Conservation (phyloP, 2,113 vertebrate genomes). For the Lethenteron camtschaticum region DNA sequence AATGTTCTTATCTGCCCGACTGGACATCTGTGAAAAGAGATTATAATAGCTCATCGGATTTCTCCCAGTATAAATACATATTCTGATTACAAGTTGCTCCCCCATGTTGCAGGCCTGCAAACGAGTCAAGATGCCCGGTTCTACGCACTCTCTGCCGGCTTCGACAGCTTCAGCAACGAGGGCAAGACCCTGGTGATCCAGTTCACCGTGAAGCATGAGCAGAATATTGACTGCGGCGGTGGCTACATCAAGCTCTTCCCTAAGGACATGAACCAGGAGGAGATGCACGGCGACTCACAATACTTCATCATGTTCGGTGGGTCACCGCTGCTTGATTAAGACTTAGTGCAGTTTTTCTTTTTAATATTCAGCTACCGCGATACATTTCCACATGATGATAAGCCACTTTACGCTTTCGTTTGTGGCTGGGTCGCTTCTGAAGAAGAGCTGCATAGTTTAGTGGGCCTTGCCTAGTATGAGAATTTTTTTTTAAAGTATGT, state of each 20-base stretch:
- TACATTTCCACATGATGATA: too few relatives aligned
- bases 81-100: constrained; percentile 1
- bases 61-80: constrained; percentile 4
- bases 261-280: constrained; percentile 30
- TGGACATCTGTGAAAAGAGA: background rate
- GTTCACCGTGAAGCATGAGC: constrained; percentile 46
- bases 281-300: constrained; percentile 32
- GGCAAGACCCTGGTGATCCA: constrained; percentile 31
- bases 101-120: constrained; percentile 25
- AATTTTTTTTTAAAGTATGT: too few relatives aligned
- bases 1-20: background rate
- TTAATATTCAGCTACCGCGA: too few relatives aligned
- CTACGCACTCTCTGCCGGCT: constrained; percentile 34
- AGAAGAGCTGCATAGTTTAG: too few relatives aligned
- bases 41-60: constrained; percentile 8
- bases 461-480: too few relatives aligned
- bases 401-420: too few relatives aligned
- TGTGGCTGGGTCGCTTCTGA: too few relatives aligned
- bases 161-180: constrained; percentile 34
- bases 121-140: constrained; percentile 36
- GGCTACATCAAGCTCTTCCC: constrained; percentile 42
- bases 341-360: too few relatives aligned
- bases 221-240: constrained; percentile 41
- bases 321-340: constrained; percentile 1
- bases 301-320: constrained; percentile 51